These are phyloP conservation scores for Melangyna quadrimaculata DNA, from an alignment of 2,888 invertebrate species.

Conservation along the genomic window DNA sequence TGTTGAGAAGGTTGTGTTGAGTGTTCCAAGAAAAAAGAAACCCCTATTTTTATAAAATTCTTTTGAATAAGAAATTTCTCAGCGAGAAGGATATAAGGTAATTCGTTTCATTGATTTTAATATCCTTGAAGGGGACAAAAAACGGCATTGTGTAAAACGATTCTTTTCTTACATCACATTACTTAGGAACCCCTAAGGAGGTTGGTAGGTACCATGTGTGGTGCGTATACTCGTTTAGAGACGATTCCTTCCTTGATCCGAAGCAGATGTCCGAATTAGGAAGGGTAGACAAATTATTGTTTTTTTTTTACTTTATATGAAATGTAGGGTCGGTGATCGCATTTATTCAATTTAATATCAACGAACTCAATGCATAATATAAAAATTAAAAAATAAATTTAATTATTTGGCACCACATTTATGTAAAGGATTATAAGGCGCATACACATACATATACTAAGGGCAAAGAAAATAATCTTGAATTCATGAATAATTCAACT, in stretches of 20 bases:
- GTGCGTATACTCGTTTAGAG: too few species aligned
- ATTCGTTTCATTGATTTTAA: background rate
- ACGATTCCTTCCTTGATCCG: conserved; percentile 14
- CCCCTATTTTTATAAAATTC: conserved; percentile 14
- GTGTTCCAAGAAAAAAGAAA: conserved; percentile 23
- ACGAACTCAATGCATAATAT: too few species aligned
- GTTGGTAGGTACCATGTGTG: background rate
- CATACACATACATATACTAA: too few species aligned
- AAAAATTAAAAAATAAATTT: too few species aligned
- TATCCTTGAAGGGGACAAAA: conserved; percentile 13
- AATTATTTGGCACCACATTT: too few species aligned
- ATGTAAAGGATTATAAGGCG: too few species aligned
- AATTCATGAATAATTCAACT: too few species aligned
- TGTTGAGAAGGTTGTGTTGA: background rate
- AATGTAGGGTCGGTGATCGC: background rate
- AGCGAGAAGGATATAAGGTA: background rate
- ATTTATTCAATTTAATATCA: background rate
- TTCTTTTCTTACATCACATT: conserved; percentile 5
- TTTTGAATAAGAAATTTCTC: background rate
- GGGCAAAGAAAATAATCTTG: too few species aligned
- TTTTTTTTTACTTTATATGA: background rate
- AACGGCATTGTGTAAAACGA: background rate
- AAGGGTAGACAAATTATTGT: background rate
- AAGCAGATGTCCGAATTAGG: conserved; percentile 52
- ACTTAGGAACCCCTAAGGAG: background rate